phyloP scores from a whole-genome alignment of 2,113 vertebrate species.

The Myrmophylax atrothorax region DNA sequence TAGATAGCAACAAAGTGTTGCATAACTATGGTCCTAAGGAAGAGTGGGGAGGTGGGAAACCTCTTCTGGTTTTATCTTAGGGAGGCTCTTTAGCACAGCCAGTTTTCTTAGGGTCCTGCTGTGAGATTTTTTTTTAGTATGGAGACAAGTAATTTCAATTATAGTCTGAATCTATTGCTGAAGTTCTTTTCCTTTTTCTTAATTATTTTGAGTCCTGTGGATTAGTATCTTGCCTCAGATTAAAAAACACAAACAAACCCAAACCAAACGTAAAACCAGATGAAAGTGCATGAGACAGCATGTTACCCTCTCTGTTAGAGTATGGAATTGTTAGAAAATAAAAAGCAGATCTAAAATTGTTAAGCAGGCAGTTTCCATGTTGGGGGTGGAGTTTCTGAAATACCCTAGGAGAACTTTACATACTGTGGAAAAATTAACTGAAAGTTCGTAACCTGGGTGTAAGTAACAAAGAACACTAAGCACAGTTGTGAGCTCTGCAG shows the following conservation, averaged over 20 bases:
- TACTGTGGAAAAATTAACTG: neutral
- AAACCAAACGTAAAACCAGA: neutral
- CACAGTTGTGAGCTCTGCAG: neutral
- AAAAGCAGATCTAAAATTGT: neutral
- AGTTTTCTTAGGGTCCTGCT: neutral
- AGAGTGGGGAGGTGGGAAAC: neutral
- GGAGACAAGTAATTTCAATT: neutral
- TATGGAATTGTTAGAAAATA: neutral
- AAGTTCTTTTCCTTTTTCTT: neutral
- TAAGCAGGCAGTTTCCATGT: neutral
- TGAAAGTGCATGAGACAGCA: neutral
- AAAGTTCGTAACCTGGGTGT: neutral
- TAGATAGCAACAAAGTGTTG: neutral
- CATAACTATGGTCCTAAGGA: neutral
- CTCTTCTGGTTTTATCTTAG: neutral
- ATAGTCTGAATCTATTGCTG: neutral
- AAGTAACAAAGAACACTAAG: neutral
- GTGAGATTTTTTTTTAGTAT: neutral
- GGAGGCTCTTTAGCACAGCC: neutral
- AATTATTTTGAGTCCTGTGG: neutral
- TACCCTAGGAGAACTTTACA: neutral
- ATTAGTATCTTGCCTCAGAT: neutral
- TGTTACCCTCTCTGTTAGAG: neutral
- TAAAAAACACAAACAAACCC: neutral
- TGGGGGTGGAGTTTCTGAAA: neutral